These are phyloP conservation scores for Halcyon leucocephala DNA, from an alignment of 2,797 vertebrate genomes.

Conservation along the genomic window DNA sequence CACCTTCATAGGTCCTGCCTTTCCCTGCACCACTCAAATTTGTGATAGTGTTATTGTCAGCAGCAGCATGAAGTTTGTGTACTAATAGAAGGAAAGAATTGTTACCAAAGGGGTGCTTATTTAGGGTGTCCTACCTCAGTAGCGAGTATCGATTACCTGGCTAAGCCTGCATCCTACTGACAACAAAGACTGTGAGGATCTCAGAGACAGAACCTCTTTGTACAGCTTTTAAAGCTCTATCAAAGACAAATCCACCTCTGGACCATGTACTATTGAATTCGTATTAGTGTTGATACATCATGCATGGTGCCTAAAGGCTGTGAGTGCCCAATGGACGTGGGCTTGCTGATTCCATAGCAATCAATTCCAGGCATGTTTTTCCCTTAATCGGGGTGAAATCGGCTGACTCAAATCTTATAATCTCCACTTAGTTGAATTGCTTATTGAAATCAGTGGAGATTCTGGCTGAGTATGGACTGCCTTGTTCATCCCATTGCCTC, in stretches of 20 bases:
- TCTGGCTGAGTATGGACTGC: neutral
- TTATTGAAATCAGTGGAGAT: conserved; percentile 15
- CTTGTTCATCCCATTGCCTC: neutral
- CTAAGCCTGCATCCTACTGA: neutral
- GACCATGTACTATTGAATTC: neutral
- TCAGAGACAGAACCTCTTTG: neutral
- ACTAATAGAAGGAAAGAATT: neutral
- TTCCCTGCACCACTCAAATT: neutral
- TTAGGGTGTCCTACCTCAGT: neutral
- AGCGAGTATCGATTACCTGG: neutral
- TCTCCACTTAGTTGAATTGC: neutral
- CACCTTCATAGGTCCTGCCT: neutral
- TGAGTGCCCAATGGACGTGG: neutral
- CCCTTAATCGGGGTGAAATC: conserved; percentile 28
- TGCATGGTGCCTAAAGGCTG: neutral
- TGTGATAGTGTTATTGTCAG: neutral
- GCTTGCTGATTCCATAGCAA: neutral
- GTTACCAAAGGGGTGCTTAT: neutral
- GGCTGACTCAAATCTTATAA: neutral
- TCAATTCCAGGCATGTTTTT: conserved; percentile 4
- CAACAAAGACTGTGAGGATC: neutral
- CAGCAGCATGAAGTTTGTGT: neutral
- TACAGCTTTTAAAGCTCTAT: conserved; percentile 8
- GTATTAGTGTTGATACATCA: conserved; percentile 5
- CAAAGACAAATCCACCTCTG: conserved; percentile 9